A percentile compares a stretch with the other conserved stretches of the same genome.
Conservation (phyloP, 2,113 vertebrate species). For the Pitta sordida region DNA sequence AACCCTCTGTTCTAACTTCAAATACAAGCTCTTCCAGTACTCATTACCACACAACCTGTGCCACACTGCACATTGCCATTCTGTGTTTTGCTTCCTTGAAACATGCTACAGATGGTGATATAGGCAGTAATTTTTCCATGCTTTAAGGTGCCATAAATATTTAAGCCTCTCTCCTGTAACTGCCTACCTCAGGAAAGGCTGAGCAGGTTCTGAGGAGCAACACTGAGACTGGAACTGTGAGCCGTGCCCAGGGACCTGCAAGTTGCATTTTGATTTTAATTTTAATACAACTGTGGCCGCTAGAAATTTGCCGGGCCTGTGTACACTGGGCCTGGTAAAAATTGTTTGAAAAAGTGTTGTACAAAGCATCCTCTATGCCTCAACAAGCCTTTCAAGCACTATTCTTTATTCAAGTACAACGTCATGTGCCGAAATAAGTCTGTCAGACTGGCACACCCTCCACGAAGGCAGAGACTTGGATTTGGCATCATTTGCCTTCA, state of each 20-base stretch:
- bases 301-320: neutral
- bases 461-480: neutral
- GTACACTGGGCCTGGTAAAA: neutral
- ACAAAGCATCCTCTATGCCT: neutral
- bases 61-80: neutral
- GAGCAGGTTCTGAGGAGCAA: neutral
- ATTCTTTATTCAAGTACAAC: neutral
- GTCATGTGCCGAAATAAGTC: fast-evolving
- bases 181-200: neutral
- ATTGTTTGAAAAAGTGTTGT: neutral
- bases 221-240: neutral
- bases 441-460: neutral
- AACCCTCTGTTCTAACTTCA: neutral
- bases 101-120: neutral
- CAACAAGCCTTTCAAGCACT: neutral
- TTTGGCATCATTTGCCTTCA: neutral
- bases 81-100: neutral
- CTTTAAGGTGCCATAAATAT: slow-evolving; percentile 23
- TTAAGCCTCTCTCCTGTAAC: neutral
- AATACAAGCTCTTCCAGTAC: neutral
- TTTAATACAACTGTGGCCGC: neutral
- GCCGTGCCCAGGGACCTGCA: neutral
- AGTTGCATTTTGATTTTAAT: neutral
- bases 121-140: neutral
- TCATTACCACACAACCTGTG: neutral